Base-by-base conservation (phyloP, 2,888 invertebrate species). In the Syritta pipiens region DNA sequence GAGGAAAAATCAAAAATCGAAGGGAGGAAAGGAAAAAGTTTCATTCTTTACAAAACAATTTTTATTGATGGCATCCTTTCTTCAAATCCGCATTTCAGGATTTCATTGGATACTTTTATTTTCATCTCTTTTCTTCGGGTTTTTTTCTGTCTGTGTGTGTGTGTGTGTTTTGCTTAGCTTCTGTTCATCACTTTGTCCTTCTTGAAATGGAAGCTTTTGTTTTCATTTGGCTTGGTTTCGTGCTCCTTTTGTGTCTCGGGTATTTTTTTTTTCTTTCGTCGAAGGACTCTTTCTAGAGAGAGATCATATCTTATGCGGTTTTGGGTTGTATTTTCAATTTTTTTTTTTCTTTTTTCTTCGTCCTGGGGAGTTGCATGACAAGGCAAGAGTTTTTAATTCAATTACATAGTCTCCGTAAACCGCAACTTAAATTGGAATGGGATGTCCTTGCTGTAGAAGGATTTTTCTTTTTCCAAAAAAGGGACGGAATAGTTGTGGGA, bases 21-120 rank as follows among this genome's bases (percentile, higher is more conserved):
- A 17, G 3, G 28, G 12, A 22, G 40, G 37, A 9, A 9, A 30
- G 37, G 44, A 44, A 24, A 71, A 63, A 71, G 51, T 55, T 60
- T 67, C 72, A 60, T 79, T 72, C 77, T 59, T 72, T 67, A 48
- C 48, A 55, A 79, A 79, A 79, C 72, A 79, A 79, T 79, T 79
- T 79, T 79, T 79, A 72, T 72, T 79, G 77, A 79, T 67, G 72
- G 77, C 72, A 60, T 79, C 77, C 77, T 79, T 79, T 79, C 72
- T 72, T 48, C 60, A 67, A 79, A 67, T 72, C 67, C 76, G 65
- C 55, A 62, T 67, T 67, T 72, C 60, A 60, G 67, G 67, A 71
- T 71, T 71, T 65, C 44, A 22, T 51, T 28, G 46, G 59, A 72
- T 67, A 60, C 71, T 60, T 35, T 69, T 69, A 53, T 69, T 69